phyloP scores from a whole-genome alignment of 2,113 vertebrate species.

The Phyllostomus discolor region DNA sequence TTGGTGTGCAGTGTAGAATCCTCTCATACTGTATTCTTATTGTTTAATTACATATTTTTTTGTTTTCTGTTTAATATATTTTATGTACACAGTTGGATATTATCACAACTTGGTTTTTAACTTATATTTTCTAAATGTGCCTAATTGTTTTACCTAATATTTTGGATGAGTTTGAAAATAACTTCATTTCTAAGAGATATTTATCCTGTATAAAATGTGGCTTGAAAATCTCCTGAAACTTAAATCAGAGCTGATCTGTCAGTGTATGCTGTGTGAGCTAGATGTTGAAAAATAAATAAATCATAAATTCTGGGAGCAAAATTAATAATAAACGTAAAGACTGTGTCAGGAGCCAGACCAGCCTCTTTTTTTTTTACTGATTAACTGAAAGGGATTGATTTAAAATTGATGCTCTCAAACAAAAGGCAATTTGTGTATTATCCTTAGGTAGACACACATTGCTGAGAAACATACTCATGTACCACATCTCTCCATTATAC shows the following conservation, averaged over 20 bases:
- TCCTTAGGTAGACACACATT: slow-evolving; percentile 7
- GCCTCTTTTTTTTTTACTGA: not conserved
- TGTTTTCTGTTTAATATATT: not conserved
- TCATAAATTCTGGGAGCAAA: slow-evolving; percentile 45
- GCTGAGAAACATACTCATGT: slow-evolving; percentile 2
- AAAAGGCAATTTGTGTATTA: slow-evolving; percentile 59
- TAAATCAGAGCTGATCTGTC: not conserved
- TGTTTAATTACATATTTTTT: not conserved
- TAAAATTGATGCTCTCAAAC: slow-evolving; percentile 50
- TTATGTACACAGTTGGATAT: not conserved
- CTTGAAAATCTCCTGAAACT: not conserved
- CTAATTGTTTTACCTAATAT: not conserved
- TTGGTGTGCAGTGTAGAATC: not conserved
- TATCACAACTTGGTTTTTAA: not conserved
- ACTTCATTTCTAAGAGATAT: not conserved
- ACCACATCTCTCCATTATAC: not conserved
- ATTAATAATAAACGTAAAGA: slow-evolving; percentile 42
- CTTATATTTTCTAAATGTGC: not conserved
- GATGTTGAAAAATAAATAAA: slow-evolving; percentile 64
- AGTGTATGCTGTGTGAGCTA: not conserved
- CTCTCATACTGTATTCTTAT: not conserved
- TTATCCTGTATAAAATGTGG: not conserved
- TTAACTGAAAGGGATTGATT: slow-evolving; percentile 50
- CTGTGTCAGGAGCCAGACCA: not conserved
- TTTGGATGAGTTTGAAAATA: slow-evolving; percentile 22